A percentile compares a stretch with the other conserved stretches of the same genome.
phyloP scores from a whole-genome alignment of 2,888 invertebrate species.

The Phlogophora meticulosa region DNA sequence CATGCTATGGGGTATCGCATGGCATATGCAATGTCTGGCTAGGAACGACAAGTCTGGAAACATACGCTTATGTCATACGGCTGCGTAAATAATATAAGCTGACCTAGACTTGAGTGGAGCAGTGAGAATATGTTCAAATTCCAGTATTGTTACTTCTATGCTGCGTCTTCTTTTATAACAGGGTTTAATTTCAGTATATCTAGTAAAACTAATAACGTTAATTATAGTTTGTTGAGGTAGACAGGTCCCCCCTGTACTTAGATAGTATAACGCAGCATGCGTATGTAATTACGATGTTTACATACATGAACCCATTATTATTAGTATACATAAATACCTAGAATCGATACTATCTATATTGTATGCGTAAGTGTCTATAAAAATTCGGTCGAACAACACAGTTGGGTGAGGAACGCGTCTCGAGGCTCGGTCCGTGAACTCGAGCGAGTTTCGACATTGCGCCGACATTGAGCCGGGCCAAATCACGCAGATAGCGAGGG shows the following conservation, averaged over 20 bases:
- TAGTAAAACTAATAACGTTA: background rate
- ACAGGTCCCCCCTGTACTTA: background rate
- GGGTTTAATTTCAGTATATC: background rate
- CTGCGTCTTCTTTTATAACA: background rate
- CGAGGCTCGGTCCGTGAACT: conserved; percentile 87
- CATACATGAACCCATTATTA: conserved; percentile 14
- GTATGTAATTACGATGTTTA: conserved; percentile 26
- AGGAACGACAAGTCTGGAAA: conserved; percentile 6
- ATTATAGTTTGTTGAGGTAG: conserved; percentile 1
- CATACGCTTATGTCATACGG: background rate
- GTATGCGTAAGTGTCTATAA: conserved; percentile 71
- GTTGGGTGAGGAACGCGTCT: conserved; percentile 81
- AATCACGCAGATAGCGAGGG: conserved; percentile 89
- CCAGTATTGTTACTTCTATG: background rate
- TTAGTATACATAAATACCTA: conserved; percentile 43
- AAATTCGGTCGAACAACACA: conserved; percentile 83
- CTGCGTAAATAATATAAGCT: background rate
- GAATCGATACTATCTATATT: conserved; percentile 49
- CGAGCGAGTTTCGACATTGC: conserved; percentile 87
- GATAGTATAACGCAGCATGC: conserved; percentile 10
- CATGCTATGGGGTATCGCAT: conserved; percentile 33
- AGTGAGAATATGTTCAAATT: background rate
- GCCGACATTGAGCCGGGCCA: conserved; percentile 89
- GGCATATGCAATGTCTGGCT: conserved; percentile 18
- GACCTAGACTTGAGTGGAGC: background rate